Evolutionary conservation across 2,888 invertebrate species (phyloP).

Genomic region (Teleogryllus oceanicus): DNA sequence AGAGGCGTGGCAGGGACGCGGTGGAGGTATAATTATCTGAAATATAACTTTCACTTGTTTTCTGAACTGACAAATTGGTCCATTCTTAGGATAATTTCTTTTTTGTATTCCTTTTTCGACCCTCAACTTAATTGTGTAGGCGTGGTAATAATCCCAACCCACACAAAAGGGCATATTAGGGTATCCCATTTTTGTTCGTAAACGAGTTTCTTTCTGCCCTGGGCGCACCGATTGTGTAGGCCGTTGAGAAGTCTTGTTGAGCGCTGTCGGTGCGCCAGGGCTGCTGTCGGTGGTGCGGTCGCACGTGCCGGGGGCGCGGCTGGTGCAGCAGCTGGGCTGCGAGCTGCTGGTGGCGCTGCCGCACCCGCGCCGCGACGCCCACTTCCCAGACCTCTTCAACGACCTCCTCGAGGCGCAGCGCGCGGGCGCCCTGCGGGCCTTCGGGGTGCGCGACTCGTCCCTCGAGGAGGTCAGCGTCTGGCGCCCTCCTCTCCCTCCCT

Average conservation of each 20-base stretch:
- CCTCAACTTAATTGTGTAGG: too few relatives aligned
- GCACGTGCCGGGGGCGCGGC: background rate
- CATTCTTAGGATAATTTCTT: too few relatives aligned
- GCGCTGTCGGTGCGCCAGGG: background rate
- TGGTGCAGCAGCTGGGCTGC: background rate
- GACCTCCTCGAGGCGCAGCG: background rate
- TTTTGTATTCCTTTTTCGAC: too few relatives aligned
- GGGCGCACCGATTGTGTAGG: background rate
- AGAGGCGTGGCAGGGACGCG: too few relatives aligned
- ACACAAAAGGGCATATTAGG: too few relatives aligned
- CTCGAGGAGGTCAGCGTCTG: background rate
- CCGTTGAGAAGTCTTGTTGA: background rate
- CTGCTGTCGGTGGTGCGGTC: background rate
- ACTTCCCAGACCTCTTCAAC: background rate
- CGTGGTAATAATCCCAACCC: too few relatives aligned
- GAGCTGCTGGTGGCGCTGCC: slow-evolving; percentile 7
- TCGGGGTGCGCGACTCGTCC: background rate
- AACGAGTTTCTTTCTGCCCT: too few relatives aligned
- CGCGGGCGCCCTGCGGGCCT: background rate
- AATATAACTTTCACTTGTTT: too few relatives aligned
- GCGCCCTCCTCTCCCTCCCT: too few relatives aligned
- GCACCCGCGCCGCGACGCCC: background rate
- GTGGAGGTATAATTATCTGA: too few relatives aligned
- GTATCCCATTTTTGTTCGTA: too few relatives aligned
- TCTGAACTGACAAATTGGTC: too few relatives aligned